Conservation (phyloP, 2,888 invertebrate genomes). For the Pemphredon lugubris region DNA sequence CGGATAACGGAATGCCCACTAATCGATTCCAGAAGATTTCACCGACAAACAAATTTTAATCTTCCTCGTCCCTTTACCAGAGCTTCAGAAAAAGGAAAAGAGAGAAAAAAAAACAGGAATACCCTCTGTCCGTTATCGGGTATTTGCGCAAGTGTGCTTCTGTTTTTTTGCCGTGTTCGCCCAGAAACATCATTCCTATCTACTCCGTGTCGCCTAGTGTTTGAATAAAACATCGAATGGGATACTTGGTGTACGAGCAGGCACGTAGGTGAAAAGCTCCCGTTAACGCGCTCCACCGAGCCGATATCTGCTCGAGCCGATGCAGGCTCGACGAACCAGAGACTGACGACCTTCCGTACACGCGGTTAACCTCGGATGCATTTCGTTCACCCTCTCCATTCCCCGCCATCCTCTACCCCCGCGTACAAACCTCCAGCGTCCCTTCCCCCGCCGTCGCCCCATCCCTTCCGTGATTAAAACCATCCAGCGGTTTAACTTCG, state of each 20-base stretch:
- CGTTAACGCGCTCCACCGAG: conserved; percentile 70
- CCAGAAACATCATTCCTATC: no score
- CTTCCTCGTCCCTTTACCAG: no score
- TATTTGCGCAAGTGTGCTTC: no score
- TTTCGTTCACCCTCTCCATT: conserved; percentile 22
- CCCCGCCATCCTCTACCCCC: not conserved
- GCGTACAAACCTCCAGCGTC: not conserved
- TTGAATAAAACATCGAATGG: not conserved
- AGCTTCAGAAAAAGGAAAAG: no score
- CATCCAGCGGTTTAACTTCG: conserved; percentile 6
- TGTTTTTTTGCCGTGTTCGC: no score
- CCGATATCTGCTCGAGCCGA: conserved; percentile 59
- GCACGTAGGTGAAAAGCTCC: conserved; percentile 59
- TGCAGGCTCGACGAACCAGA: conserved; percentile 57
- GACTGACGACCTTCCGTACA: conserved; percentile 34
- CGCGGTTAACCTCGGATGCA: conserved; percentile 39
- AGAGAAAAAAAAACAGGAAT: no score
- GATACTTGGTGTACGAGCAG: conserved; percentile 20
- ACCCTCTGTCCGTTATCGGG: no score
- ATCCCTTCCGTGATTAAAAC: conserved; percentile 15
- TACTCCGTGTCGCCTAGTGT: not conserved
- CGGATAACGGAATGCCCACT: no score
- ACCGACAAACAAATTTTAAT: no score
- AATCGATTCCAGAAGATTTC: no score
- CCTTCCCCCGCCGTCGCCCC: not conserved